These are phyloP conservation scores for Diorhabda carinulata DNA, from an alignment of 1,140 invertebrate genomes.

Conservation along the genomic window DNA sequence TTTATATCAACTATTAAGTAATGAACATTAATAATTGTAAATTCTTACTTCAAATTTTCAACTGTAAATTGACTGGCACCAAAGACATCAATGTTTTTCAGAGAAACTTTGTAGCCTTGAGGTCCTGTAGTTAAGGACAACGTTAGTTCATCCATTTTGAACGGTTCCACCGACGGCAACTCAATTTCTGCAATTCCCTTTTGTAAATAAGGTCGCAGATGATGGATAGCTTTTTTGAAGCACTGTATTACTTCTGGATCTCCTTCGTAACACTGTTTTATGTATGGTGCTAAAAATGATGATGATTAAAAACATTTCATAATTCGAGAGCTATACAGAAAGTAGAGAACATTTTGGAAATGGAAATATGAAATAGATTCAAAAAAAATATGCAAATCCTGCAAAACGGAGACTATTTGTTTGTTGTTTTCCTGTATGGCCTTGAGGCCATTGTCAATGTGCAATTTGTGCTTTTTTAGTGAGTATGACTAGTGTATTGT, in stretches of 20 bases:
- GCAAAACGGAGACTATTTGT: too few relatives aligned
- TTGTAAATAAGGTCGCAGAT: slow-evolving; percentile 62
- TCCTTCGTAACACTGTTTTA: slow-evolving; percentile 63
- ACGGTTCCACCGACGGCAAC: slow-evolving; percentile 66
- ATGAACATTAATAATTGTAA: too few relatives aligned
- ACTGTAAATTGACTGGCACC: slow-evolving; percentile 68
- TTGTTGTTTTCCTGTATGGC: too few relatives aligned
- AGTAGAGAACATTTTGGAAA: too few relatives aligned
- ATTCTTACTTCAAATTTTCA: slow-evolving; percentile 56
- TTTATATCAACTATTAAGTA: too few relatives aligned
- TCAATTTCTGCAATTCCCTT: slow-evolving; percentile 66
- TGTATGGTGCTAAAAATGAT: slow-evolving; percentile 59
- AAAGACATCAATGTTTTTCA: slow-evolving; percentile 63
- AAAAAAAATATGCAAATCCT: too few relatives aligned
- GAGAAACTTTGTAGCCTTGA: slow-evolving; percentile 65
- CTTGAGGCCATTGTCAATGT: too few relatives aligned
- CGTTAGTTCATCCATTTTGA: slow-evolving; percentile 65
- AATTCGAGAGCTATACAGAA: too few relatives aligned
- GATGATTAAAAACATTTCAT: too few relatives aligned
- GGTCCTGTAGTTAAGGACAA: slow-evolving; percentile 65
- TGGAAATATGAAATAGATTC: too few relatives aligned
- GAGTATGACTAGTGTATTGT: too few relatives aligned
- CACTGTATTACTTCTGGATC: slow-evolving; percentile 64
- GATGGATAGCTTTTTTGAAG: slow-evolving; percentile 58
- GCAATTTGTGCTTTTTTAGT: too few relatives aligned